Base-by-base conservation (phyloP, 35 echinoderm and acorn worm genomes). In the Apostichopus parvimensis region DNA sequence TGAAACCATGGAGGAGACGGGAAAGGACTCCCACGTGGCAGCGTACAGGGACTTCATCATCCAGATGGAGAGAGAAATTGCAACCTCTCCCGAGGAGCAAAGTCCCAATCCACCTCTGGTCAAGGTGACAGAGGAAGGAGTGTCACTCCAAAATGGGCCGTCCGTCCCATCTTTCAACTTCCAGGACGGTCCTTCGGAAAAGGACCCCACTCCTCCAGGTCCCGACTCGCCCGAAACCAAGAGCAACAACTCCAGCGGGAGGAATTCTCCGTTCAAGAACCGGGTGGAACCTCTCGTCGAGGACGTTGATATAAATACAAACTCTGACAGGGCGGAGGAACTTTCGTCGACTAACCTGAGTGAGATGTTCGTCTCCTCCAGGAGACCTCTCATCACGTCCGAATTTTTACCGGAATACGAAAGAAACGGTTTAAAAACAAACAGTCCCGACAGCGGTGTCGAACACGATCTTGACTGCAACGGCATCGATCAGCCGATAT, bases 21-120 rank as follows among this genome's bases (percentile, higher is more conserved):
- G 87, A 22, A 59, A 87, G 54, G 93, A 94, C 65, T 58, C 93
- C 15, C 78, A 91, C n/a, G 83, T 92, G 54, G 93, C 93, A 58
- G 93, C 93, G 1, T 94, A 94, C 82, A 77, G 90, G 57, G 80
- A 94, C 23, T 87, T 94, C 71, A 94, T 94, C 53, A 59, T 87
- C 17, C 79, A 94, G 66, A 94, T 94, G 71, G 93, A 94, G 55
- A 55, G 82, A 45, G 92, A 94, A 82, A 87, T 94, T 56, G 93
- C 91, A 23, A 59, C 25, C n/a, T 59, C 85, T 13, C 85, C 85
- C 1, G 85, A 87, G 22, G 34, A 45, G 34, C 34, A 45, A 45
- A 57, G 85, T 13, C 57, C 18, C 17, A 62, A 9, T 23, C 57
- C 1, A 59, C 64, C 85, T 59, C 7, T 22, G 23, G 57, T 59